A percentile compares a stretch with the other conserved stretches of the same genome.
phyloP scores from a whole-genome alignment of 1,140 invertebrate genomes.

The Euura saliciscinereae region DNA sequence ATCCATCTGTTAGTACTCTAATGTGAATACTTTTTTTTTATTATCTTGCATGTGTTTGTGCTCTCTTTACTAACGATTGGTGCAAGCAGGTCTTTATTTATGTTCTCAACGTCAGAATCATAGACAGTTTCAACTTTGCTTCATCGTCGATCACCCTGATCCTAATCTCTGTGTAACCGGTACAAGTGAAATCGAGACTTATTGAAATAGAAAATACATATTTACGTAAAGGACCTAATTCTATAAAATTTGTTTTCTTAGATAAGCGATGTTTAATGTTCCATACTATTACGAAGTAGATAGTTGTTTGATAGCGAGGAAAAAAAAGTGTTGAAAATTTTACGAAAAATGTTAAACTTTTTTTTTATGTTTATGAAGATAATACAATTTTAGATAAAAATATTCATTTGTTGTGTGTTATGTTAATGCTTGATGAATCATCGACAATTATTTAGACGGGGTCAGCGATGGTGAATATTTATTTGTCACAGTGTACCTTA shows the following conservation, averaged over 20 bases:
- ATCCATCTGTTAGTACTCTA: background rate
- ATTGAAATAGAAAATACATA: background rate
- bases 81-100: background rate
- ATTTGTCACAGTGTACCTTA: background rate
- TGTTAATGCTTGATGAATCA: background rate
- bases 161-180: background rate
- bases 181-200: background rate
- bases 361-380: background rate
- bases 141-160: background rate
- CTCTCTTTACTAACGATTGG: background rate
- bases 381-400: background rate
- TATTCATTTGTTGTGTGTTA: background rate
- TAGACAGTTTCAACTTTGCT: background rate
- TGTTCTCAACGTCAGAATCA: background rate
- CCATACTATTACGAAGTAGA: background rate
- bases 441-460: background rate
- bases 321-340: background rate
- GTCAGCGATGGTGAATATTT: background rate
- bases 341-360: background rate
- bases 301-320: background rate
- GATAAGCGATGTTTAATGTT: background rate
- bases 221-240: background rate
- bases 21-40: background rate
- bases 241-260: background rate
- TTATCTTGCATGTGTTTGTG: background rate